These are phyloP conservation scores for Pararge aegeria DNA, from an alignment of 1,140 invertebrate genomes.

Conservation along the genomic window DNA sequence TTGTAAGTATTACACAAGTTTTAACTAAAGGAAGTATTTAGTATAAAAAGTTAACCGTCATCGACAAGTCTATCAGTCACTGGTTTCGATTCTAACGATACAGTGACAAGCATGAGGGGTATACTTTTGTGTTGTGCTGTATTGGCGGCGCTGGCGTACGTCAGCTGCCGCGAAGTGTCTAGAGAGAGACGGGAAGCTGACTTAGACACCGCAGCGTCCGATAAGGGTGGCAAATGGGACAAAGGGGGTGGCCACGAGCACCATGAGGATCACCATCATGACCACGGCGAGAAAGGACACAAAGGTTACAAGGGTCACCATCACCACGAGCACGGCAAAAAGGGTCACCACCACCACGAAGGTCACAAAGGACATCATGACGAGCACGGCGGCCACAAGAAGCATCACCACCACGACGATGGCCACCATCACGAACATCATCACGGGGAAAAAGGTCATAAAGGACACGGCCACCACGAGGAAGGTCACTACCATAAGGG, in stretches of 20 bases:
- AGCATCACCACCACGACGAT: slow-evolving; percentile 86
- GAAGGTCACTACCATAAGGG: slow-evolving; percentile 86
- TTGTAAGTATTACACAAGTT: slow-evolving; percentile 45
- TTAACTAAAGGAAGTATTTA: slow-evolving; percentile 51
- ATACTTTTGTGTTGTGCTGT: slow-evolving; percentile 56
- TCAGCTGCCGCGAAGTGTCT: slow-evolving; percentile 53
- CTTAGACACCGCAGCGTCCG: slow-evolving; percentile 76
- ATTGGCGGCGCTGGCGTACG: slow-evolving; percentile 57
- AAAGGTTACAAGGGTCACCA: slow-evolving; percentile 82
- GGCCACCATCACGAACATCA: slow-evolving; percentile 88
- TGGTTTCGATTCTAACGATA: slow-evolving; percentile 43
- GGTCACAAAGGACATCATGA: slow-evolving; percentile 85
- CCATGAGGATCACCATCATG: slow-evolving; percentile 71
- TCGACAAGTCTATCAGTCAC: slow-evolving; percentile 57
- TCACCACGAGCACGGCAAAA: slow-evolving; percentile 84
- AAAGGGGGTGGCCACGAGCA: slow-evolving; percentile 80
- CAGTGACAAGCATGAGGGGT: slow-evolving; percentile 58
- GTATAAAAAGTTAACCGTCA: slow-evolving; percentile 63
- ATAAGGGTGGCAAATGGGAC: slow-evolving; percentile 80
- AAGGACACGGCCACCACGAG: slow-evolving; percentile 82
- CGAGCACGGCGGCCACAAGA: slow-evolving; percentile 87
- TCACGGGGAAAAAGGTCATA: slow-evolving; percentile 83
- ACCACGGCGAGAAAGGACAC: slow-evolving; percentile 79
- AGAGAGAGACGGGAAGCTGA: slow-evolving; percentile 75
- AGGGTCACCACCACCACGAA: slow-evolving; percentile 87